Percentiles rank a stretch among this genome's conserved stretches.
These are phyloP conservation scores for Rhopalosiphum padi DNA, from an alignment of 1,140 invertebrate species.

Conservation along the genomic window DNA sequence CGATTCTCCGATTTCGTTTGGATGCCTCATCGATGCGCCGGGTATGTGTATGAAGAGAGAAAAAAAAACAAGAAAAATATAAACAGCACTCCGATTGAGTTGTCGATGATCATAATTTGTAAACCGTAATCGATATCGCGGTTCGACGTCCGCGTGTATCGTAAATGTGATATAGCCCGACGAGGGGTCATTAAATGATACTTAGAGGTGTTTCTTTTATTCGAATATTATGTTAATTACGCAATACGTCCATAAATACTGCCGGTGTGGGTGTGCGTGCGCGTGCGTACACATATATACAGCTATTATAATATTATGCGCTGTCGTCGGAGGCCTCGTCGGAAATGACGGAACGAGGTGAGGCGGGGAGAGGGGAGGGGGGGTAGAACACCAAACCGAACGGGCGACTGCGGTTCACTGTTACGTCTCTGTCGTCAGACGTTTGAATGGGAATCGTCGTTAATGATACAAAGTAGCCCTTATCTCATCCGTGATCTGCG, in stretches of 20 bases:
- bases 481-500: not conserved
- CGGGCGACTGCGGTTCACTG: not conserved
- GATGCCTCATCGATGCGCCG: no score
- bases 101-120: constrained; percentile 26
- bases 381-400: not conserved
- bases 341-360: not conserved
- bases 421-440: not conserved
- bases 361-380: accelerated
- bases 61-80: not conserved
- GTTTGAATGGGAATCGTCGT: constrained; percentile 21
- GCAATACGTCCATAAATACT: no score
- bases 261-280: not conserved
- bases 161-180: not conserved
- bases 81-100: not conserved
- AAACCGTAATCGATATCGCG: constrained; percentile 36
- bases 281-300: not conserved
- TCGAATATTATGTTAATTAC: constrained; percentile 24
- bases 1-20: not conserved
- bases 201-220: constrained; percentile 16
- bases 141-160: no score
- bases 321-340: not conserved
- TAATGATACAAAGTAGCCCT: constrained; percentile 17
- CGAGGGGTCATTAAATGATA: constrained; percentile 31
- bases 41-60: no score
- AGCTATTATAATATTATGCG: not conserved